Conservation (phyloP, 1,140 invertebrate species). For the Atopsyche davidsoni region DNA sequence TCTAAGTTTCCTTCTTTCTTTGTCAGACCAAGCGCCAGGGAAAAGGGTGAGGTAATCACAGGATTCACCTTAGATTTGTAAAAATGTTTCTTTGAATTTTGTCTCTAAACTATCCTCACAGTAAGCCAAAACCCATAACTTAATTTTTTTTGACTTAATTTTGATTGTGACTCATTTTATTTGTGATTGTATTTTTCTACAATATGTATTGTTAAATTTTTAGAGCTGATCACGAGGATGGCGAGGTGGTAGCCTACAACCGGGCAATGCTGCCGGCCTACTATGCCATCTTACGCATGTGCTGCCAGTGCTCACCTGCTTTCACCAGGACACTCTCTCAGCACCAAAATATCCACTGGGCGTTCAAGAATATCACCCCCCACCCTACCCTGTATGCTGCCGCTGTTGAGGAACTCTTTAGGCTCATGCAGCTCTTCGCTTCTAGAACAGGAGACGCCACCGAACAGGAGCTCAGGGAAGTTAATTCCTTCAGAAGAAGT, state of each 20-base stretch:
- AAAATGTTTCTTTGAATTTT: no score
- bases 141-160: no score
- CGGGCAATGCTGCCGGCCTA: conserved; percentile 91
- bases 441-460: conserved; percentile 67
- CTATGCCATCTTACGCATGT: conserved; percentile 82
- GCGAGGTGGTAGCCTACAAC: conserved; percentile 90
- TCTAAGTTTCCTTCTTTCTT: no score
- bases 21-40: no score
- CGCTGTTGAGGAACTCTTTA: conserved; percentile 86
- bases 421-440: conserved; percentile 79
- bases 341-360: conserved; percentile 95
- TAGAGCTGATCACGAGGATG: conserved; percentile 90
- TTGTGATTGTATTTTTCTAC: no score
- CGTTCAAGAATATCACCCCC: conserved; percentile 91
- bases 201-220: no score
- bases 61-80: no score
- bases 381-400: conserved; percentile 87
- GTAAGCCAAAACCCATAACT: no score
- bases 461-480: conserved; percentile 74
- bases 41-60: no score
- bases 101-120: no score
- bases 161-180: no score
- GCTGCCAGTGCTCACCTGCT: conserved; percentile 77
- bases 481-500: conserved; percentile 72
- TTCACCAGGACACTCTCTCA: conserved; percentile 81